Conservation (phyloP, 2,797 vertebrate species). For the Neostethus bicornis region DNA sequence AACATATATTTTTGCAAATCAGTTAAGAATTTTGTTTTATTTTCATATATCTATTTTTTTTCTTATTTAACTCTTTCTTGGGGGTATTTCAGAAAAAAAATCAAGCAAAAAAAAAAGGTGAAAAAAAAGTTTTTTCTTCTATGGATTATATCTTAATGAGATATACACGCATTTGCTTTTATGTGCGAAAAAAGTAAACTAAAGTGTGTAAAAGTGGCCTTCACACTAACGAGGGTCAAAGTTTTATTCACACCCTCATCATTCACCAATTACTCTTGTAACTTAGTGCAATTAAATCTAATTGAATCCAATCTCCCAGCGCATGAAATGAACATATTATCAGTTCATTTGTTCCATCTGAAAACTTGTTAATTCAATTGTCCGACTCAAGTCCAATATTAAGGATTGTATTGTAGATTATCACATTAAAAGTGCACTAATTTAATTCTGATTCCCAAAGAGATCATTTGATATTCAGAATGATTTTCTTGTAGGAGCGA, state of each 20-base stretch:
- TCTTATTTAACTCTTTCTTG: too few relatives aligned
- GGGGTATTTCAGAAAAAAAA: too few relatives aligned
- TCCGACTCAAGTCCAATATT: slow-evolving; percentile 67
- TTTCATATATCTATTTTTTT: too few relatives aligned
- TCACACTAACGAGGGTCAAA: slow-evolving; percentile 45
- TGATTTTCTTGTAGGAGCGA: too few relatives aligned
- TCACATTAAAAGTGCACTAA: slow-evolving; percentile 77
- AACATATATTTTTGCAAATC: too few relatives aligned
- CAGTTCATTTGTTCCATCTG: slow-evolving; percentile 58
- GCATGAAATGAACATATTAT: slow-evolving; percentile 59
- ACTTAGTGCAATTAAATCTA: slow-evolving; percentile 45
- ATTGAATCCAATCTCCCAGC: slow-evolving; percentile 60
- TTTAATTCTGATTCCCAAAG: slow-evolving; percentile 73
- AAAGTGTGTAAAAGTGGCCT: slow-evolving; percentile 28
- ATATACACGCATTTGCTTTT: neutral
- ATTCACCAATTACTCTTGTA: slow-evolving; percentile 35
- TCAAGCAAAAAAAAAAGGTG: too few relatives aligned
- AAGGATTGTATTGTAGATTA: slow-evolving; percentile 80
- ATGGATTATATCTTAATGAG: too few relatives aligned
- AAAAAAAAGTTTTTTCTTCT: too few relatives aligned
- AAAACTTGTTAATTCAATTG: slow-evolving; percentile 81
- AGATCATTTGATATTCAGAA: slow-evolving; percentile 61
- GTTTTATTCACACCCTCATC: slow-evolving; percentile 58
- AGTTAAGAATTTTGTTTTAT: too few relatives aligned
- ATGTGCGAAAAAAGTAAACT: neutral